Conservation (phyloP, 2,113 vertebrate genomes). For the Pogona vitticeps region DNA sequence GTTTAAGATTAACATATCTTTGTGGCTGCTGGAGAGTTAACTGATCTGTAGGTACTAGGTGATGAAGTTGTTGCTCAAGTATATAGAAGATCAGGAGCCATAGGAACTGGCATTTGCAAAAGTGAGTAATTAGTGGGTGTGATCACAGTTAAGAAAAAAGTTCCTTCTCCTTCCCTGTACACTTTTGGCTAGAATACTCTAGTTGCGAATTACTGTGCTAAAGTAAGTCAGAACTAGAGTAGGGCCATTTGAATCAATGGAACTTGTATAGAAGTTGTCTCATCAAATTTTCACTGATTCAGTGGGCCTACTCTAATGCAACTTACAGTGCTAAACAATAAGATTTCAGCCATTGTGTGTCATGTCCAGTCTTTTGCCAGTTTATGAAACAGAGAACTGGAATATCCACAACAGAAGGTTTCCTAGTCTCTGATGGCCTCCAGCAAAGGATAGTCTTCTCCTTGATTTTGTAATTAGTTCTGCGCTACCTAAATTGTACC, state of each 20-base stretch:
- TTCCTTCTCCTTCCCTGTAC: too few relatives aligned
- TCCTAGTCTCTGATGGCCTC: background rate
- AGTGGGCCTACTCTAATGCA: too few relatives aligned
- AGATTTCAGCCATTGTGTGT: too few relatives aligned
- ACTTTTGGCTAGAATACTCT: too few relatives aligned
- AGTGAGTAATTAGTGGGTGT: background rate
- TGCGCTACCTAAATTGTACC: background rate
- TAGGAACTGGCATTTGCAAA: background rate
- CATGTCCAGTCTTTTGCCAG: background rate
- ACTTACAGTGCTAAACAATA: too few relatives aligned
- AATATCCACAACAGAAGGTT: background rate
- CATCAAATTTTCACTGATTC: too few relatives aligned
- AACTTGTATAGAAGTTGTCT: too few relatives aligned
- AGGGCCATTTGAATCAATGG: too few relatives aligned
- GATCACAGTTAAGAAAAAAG: too few relatives aligned
- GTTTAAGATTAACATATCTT: background rate
- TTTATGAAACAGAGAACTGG: background rate
- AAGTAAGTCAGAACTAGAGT: too few relatives aligned
- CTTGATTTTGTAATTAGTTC: background rate
- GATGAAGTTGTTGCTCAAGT: background rate
- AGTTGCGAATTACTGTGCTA: too few relatives aligned
- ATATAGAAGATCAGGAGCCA: background rate
- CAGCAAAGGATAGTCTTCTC: too few relatives aligned
- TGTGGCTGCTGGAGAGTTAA: constrained; percentile 9
- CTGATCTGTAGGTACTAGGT: background rate